phyloP scores from a whole-genome alignment of 2,113 vertebrate genomes.

The Pterocles gutturalis region DNA sequence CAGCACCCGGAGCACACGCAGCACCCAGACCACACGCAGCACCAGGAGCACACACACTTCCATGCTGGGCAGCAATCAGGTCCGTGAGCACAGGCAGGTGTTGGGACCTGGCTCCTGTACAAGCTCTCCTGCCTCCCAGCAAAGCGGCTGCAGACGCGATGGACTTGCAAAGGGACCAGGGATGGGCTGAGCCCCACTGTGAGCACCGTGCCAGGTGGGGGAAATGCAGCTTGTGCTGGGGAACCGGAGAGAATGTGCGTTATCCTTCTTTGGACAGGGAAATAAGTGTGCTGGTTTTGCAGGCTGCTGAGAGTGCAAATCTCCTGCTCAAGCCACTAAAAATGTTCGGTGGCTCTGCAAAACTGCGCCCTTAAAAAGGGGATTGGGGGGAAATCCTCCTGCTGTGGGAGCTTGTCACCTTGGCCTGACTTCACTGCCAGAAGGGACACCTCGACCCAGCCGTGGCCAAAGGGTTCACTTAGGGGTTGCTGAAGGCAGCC shows the following conservation, averaged over 20 bases:
- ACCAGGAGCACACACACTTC: accelerated
- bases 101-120: background rate
- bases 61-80: too few relatives aligned
- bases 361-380: background rate
- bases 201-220: accelerated
- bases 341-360: background rate
- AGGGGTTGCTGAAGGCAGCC: background rate
- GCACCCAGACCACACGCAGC: background rate
- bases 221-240: background rate
- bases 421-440: background rate
- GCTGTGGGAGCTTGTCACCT: background rate
- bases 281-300: background rate
- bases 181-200: accelerated
- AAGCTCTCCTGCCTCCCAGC: too few relatives aligned
- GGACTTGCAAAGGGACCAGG: background rate
- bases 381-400: background rate
- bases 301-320: background rate
- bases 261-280: background rate
- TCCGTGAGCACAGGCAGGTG: accelerated
- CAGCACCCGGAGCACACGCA: too few relatives aligned
- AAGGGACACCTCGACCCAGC: background rate
- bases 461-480: background rate
- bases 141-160: background rate
- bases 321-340: background rate
- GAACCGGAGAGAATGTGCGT: background rate